A percentile compares a stretch with the other conserved stretches of the same genome.
Conservation (phyloP, 1,140 invertebrate genomes). For the Brachionus asplanchnoidis region DNA sequence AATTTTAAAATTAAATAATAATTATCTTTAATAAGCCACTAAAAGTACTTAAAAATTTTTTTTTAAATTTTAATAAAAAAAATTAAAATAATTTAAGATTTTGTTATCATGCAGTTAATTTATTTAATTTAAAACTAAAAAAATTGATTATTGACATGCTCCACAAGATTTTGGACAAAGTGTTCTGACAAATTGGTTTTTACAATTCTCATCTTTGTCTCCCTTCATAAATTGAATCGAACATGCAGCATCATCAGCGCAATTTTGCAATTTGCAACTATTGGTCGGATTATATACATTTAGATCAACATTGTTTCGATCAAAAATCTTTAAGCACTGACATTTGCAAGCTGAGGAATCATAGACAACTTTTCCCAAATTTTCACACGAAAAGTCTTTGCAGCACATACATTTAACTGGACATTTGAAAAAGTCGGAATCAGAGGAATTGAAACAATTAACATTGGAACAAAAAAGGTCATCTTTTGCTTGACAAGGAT, state of each 20-base stretch:
- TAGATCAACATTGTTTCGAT: not conserved
- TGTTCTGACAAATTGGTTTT: constrained; percentile 9
- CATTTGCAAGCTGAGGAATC: not conserved
- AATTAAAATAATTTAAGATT: not conserved
- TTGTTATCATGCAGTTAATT: not conserved
- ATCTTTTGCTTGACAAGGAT: constrained; percentile 6
- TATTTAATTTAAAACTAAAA: not conserved
- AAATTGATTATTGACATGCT: not conserved
- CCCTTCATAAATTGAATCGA: not conserved
- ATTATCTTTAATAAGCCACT: too few relatives aligned
- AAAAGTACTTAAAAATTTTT: too few relatives aligned
- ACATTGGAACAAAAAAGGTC: constrained; percentile 5
- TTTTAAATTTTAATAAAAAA: not conserved
- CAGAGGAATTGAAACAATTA: constrained; percentile 1
- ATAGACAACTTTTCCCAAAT: constrained; percentile 5
- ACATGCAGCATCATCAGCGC: not conserved
- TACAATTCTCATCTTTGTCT: not conserved
- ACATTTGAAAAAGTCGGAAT: constrained; percentile 23
- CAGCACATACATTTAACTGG: constrained; percentile 38
- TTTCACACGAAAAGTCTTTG: not conserved
- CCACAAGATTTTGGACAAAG: constrained; percentile 26
- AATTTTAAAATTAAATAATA: too few relatives aligned
- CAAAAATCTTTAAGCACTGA: not conserved
- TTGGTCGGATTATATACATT: not conserved
- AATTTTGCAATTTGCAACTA: not conserved